A percentile compares a stretch with the other conserved stretches of the same genome.
Evolutionary conservation across 2,888 invertebrate genomes (phyloP).

Genomic region (Linyphia triangularis): DNA sequence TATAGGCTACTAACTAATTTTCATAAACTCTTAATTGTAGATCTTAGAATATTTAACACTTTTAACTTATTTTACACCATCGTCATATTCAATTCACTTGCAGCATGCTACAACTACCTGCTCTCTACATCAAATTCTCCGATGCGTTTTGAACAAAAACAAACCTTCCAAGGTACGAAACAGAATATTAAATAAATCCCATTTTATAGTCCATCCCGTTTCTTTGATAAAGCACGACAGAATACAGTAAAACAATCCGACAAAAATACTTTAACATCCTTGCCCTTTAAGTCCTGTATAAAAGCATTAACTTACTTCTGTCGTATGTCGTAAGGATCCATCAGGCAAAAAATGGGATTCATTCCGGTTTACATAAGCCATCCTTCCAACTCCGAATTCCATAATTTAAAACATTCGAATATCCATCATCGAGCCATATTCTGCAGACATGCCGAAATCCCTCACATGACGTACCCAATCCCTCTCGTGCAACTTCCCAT

Average conservation of each 20-base stretch:
- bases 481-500: not conserved
- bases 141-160: too few species aligned
- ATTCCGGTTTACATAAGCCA: conserved; percentile 16
- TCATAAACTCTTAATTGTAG: too few species aligned
- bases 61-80: too few species aligned
- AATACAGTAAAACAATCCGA: not conserved
- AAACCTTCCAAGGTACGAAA: too few species aligned
- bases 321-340: conserved; percentile 1
- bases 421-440: not conserved
- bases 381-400: not conserved
- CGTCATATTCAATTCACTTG: too few species aligned
- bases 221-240: too few species aligned
- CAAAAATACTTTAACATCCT: not conserved
- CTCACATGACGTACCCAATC: not conserved
- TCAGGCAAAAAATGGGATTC: conserved; percentile 30
- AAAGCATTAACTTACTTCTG: conserved; percentile 16
- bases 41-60: too few species aligned
- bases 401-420: not conserved
- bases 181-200: too few species aligned
- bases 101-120: too few species aligned
- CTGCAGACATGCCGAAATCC: not conserved
- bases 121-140: too few species aligned
- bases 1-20: too few species aligned
- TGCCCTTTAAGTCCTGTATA: not conserved
- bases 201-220: too few species aligned